These are phyloP conservation scores for Albula goreensis DNA, from an alignment of 2,113 vertebrate genomes.

Conservation along the genomic window DNA sequence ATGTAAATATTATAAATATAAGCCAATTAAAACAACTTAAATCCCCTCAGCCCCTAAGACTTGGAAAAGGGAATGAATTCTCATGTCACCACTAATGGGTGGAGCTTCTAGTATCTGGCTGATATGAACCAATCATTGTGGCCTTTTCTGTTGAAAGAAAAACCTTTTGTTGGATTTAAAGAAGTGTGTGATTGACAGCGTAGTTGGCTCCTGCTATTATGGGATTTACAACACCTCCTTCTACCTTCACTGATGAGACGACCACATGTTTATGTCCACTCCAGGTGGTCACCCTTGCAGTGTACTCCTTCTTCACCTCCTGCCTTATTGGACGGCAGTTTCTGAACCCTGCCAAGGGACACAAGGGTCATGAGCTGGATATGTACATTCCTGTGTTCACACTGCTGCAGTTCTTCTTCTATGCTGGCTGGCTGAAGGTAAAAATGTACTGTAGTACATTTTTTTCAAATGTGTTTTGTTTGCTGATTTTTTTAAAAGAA, in stretches of 20 bases:
- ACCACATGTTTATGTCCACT: not conserved
- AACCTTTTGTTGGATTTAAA: too few species aligned
- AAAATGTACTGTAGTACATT: not conserved
- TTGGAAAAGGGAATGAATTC: too few species aligned
- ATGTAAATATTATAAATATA: too few species aligned
- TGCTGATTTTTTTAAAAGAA: not conserved
- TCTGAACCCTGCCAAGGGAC: conserved; percentile 67
- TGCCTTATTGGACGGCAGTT: conserved; percentile 83
- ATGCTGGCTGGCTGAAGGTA: conserved; percentile 87
- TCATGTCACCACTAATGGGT: too few species aligned
- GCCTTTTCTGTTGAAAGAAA: too few species aligned
- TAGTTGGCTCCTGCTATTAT: too few species aligned
- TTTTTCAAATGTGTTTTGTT: not conserved
- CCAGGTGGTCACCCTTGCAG: conserved; percentile 84
- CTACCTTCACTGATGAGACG: not conserved
- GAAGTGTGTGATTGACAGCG: too few species aligned
- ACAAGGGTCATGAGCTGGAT: conserved; percentile 68
- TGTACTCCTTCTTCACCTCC: conserved; percentile 85
- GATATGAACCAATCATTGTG: too few species aligned
- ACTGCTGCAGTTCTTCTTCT: conserved; percentile 90
- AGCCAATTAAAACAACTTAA: too few species aligned
- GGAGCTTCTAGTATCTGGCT: too few species aligned
- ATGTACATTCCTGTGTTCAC: conserved; percentile 83
- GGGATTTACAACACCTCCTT: not conserved
- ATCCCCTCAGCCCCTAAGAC: too few species aligned